Conservation (phyloP, 53 echinoderm and acorn worm genomes). For the Astropecten irregularis region DNA sequence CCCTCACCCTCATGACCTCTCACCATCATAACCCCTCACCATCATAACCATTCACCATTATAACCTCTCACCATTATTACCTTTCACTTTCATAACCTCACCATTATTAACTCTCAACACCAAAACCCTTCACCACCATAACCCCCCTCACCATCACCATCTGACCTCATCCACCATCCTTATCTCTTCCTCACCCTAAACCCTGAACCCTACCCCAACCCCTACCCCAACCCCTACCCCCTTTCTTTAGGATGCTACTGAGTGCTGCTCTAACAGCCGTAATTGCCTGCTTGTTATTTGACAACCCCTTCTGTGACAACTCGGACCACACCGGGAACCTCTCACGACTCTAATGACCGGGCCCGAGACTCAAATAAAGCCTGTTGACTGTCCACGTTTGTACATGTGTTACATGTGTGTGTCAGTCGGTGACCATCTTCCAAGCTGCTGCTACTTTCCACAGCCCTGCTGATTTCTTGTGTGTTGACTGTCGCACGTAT, state of each 20-base stretch:
- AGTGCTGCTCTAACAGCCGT: conserved; percentile 2
- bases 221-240: neutral
- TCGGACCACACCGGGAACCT: neutral
- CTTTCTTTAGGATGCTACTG: conserved; percentile 40
- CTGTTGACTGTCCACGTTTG: neutral
- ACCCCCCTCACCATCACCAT: neutral
- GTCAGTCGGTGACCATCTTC: too few species aligned
- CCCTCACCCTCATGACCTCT: neutral
- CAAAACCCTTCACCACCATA: neutral
- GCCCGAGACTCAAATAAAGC: too few species aligned
- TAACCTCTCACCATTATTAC: too few species aligned
- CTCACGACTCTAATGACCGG: neutral
- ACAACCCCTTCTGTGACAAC: neutral
- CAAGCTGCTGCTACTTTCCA: too few species aligned
- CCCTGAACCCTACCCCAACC: neutral
- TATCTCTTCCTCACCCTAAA: neutral
- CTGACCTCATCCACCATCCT: neutral
- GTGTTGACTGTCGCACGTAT: conserved; percentile 10
- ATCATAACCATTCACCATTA: too few species aligned
- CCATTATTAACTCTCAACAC: too few species aligned
- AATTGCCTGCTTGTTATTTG: conserved; percentile 2
- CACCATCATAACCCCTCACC: too few species aligned
- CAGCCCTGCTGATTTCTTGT: conserved; percentile 7
- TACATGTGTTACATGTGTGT: neutral
- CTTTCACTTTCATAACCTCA: neutral